These are phyloP conservation scores for Drosophila tropicalis DNA, from an alignment of 1,140 invertebrate species.

Conservation along the genomic window DNA sequence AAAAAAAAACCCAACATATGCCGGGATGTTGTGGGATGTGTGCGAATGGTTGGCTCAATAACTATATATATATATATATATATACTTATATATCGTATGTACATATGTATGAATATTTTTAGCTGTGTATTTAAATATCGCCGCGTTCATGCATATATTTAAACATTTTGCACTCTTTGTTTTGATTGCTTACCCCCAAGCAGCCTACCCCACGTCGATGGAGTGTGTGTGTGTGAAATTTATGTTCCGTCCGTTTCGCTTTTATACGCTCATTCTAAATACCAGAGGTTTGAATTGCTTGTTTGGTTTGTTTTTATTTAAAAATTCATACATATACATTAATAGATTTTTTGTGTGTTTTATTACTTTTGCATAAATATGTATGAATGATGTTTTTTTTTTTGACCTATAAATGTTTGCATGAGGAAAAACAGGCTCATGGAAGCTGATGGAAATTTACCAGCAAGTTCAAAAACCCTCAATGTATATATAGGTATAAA, in stretches of 20 bases:
- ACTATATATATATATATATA: constrained; percentile 41
- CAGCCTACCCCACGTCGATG: constrained; percentile 22
- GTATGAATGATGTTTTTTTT: constrained; percentile 7
- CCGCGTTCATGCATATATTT: constrained; percentile 47
- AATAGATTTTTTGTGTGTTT: constrained; percentile 24
- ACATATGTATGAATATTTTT: constrained; percentile 45
- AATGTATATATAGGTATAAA: background rate
- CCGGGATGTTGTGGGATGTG: constrained; percentile 10
- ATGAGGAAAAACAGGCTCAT: constrained; percentile 43
- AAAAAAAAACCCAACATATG: constrained; percentile 35
- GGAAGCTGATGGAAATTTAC: constrained; percentile 58
- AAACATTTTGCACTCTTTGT: constrained; percentile 75
- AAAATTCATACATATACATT: background rate
- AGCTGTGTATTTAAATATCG: constrained; percentile 42
- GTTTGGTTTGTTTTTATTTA: background rate
- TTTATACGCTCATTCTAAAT: constrained; percentile 74
- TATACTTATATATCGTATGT: constrained; percentile 26
- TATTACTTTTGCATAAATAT: constrained; percentile 50
- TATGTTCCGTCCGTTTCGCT: constrained; percentile 45
- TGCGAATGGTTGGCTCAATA: constrained; percentile 39
- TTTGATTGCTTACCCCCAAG: constrained; percentile 58
- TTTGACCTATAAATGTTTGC: constrained; percentile 52
- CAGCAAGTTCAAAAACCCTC: constrained; percentile 57
- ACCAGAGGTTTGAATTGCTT: constrained; percentile 41
- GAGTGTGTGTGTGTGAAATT: background rate